Percentiles rank a stretch among this genome's conserved stretches.
phyloP scores from a whole-genome alignment of 2,888 invertebrate genomes.

The Sphaeridia pumilis region DNA sequence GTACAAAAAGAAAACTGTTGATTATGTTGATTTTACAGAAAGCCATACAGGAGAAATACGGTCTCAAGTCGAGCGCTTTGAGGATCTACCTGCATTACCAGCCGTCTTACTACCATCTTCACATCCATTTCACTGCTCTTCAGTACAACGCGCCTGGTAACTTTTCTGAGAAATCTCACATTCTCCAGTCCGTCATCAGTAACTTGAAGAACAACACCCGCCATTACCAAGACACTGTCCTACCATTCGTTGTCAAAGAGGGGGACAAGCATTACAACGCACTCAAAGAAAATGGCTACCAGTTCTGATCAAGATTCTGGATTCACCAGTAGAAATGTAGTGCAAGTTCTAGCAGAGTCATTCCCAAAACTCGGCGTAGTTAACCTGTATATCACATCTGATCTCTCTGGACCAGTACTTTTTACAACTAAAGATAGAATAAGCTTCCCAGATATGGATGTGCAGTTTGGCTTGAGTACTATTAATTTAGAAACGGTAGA shows the following conservation, averaged over 20 bases:
- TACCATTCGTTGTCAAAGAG: constrained; percentile 69
- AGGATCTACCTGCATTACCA: constrained; percentile 88
- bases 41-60: constrained; percentile 65
- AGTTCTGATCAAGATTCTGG: constrained; percentile 37
- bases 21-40: constrained; percentile 42
- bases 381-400: constrained; percentile 22
- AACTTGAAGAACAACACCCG: constrained; percentile 71
- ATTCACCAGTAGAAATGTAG: not conserved
- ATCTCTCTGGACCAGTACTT: not conserved
- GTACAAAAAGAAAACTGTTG: not conserved
- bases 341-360: constrained; percentile 24
- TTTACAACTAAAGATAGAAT: constrained; percentile 10
- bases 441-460: constrained; percentile 12
- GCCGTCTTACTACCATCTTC: constrained; percentile 92
- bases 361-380: constrained; percentile 31
- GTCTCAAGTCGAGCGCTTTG: constrained; percentile 55
- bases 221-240: constrained; percentile 69
- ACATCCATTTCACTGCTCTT: constrained; percentile 80
- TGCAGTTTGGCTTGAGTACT: constrained; percentile 15
- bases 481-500: constrained; percentile 17
- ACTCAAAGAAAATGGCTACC: constrained; percentile 49
- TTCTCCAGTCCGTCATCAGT: constrained; percentile 75
- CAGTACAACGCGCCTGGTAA: constrained; percentile 62
- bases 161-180: constrained; percentile 67
- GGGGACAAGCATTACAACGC: constrained; percentile 58